Percentiles rank a stretch among this genome's conserved stretches.
phyloP scores from a whole-genome alignment of 2,113 vertebrate genomes.

The Etheostoma cragini region DNA sequence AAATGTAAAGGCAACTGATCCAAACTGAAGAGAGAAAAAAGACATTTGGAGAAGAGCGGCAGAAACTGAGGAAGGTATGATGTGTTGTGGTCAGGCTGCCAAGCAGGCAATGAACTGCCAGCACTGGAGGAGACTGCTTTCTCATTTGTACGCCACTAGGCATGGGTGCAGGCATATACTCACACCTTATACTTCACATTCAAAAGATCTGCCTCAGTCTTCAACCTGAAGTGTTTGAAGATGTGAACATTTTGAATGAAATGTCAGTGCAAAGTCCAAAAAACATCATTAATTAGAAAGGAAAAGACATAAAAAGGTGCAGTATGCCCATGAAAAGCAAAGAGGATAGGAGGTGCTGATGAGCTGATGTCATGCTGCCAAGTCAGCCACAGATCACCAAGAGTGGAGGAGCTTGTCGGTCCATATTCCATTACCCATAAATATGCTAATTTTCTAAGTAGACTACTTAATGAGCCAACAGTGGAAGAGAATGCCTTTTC shows the following conservation, averaged over 20 bases:
- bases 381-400: conserved; percentile 44
- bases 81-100: conserved; percentile 47
- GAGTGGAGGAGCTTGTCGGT: conserved; percentile 59
- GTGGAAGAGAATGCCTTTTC: conserved; percentile 16
- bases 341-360: conserved; percentile 38
- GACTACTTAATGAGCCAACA: conserved; percentile 34
- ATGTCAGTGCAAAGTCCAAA: conserved; percentile 21
- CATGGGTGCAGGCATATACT: conserved; percentile 17
- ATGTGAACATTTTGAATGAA: conserved; percentile 20
- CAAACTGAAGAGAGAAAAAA: neutral
- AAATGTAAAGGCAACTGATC: neutral
- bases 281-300: conserved; percentile 27
- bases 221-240: conserved; percentile 10
- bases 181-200: conserved; percentile 19
- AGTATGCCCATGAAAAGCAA: neutral
- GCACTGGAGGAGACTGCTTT: conserved; percentile 36
- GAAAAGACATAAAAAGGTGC: conserved; percentile 5
- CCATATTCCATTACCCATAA: conserved; percentile 38
- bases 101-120: conserved; percentile 39
- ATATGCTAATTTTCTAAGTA: conserved; percentile 41
- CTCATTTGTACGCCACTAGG: conserved; percentile 30
- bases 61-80: conserved; percentile 30
- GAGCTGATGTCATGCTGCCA: conserved; percentile 48
- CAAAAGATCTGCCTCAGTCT: conserved; percentile 22
- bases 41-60: conserved; percentile 6